phyloP scores from a whole-genome alignment of 2,888 invertebrate species.

The Mythimna loreyi region DNA sequence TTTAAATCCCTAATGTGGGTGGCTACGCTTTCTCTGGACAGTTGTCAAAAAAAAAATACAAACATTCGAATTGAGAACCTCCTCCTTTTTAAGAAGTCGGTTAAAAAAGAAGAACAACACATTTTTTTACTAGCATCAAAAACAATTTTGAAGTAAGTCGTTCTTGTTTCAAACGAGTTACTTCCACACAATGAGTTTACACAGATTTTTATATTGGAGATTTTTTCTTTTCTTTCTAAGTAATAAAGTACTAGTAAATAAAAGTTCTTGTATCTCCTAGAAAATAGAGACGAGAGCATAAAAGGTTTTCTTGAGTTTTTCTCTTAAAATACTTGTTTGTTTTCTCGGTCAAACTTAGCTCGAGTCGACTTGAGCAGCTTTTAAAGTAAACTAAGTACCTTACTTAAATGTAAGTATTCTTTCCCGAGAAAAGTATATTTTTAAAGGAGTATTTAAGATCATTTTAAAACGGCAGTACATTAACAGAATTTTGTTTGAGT shows the following conservation, averaged over 20 bases:
- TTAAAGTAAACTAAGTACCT: constrained; percentile 18
- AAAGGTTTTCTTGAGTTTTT: constrained; percentile 8
- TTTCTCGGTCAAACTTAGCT: constrained; percentile 14
- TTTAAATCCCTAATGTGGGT: too few relatives aligned
- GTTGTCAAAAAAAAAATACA: too few relatives aligned
- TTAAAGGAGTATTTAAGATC: neutral
- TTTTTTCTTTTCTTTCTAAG: constrained; percentile 10
- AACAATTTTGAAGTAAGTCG: neutral
- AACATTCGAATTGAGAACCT: too few relatives aligned
- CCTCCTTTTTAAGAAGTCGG: too few relatives aligned
- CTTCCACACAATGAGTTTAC: neutral
- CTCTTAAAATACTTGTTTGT: constrained; percentile 18
- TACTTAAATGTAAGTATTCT: neutral
- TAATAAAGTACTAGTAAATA: constrained; percentile 21
- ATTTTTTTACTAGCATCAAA: neutral
- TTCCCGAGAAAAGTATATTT: too few relatives aligned
- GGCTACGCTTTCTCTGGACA: too few relatives aligned
- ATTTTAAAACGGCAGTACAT: too few relatives aligned
- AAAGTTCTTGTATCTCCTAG: constrained; percentile 24
- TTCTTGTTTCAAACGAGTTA: neutral
- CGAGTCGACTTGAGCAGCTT: constrained; percentile 12
- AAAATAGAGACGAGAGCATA: constrained; percentile 5
- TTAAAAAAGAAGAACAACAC: too few relatives aligned
- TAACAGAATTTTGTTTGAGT: too few relatives aligned
- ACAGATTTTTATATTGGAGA: constrained; percentile 1